Evolutionary conservation across 2,113 vertebrate species (phyloP).

Genomic region (western clawed frog (Xenopus tropicalis)): DNA sequence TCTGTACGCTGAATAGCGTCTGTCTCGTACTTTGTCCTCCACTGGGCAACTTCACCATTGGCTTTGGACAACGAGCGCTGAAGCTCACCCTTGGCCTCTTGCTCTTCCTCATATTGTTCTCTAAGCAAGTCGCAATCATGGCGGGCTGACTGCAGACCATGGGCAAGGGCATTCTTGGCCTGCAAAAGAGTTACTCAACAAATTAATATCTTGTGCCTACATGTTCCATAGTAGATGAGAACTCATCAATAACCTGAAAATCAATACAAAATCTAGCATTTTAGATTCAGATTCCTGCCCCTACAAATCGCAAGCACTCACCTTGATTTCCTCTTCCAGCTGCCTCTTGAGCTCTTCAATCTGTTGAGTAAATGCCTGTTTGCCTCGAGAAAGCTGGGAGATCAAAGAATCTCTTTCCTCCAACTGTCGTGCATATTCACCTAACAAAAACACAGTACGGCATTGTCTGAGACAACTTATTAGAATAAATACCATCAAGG

Average conservation of each 20-base stretch:
- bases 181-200: not conserved
- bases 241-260: no score
- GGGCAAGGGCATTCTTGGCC: constrained; percentile 35
- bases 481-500: no score
- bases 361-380: constrained; percentile 74
- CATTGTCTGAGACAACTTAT: no score
- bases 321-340: constrained; percentile 80
- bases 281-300: no score
- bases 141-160: constrained; percentile 59
- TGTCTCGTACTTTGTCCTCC: constrained; percentile 78
- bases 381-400: constrained; percentile 73
- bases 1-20: constrained; percentile 77
- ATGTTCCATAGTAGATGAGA: no score
- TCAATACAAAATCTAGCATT: no score
- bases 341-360: constrained; percentile 79
- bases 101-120: constrained; percentile 78
- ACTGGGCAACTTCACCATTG: constrained; percentile 80
- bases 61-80: constrained; percentile 77
- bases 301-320: constrained; percentile 38
- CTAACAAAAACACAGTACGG: no score
- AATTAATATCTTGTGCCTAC: no score
- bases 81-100: constrained; percentile 73
- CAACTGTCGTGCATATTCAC: constrained; percentile 69
- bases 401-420: constrained; percentile 79
- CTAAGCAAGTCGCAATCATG: constrained; percentile 78